Evolutionary conservation across 37 sponge, comb jelly and placozoan species (phyloP).

Genomic region (Hexactinellida sp.): DNA sequence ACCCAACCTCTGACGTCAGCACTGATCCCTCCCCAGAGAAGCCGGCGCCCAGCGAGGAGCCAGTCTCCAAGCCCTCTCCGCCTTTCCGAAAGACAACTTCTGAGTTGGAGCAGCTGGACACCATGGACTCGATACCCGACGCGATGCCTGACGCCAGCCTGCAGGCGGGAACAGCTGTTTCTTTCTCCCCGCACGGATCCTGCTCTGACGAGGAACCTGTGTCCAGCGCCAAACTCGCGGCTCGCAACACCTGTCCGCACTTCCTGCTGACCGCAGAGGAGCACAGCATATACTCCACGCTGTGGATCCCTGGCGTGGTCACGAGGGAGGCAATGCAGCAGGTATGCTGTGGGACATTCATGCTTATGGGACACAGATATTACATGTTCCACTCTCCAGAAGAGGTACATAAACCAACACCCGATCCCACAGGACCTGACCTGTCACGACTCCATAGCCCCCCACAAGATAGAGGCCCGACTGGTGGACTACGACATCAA

Average conservation of each 20-base stretch:
- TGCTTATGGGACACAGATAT: not conserved
- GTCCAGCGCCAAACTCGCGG: not conserved
- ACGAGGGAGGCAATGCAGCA: conserved; percentile 8
- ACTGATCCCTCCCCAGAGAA: not conserved
- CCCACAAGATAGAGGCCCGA: not conserved
- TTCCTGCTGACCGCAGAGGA: not conserved
- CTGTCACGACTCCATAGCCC: not conserved
- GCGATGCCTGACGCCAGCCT: not conserved
- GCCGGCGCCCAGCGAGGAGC: not conserved
- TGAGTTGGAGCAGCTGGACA: not conserved
- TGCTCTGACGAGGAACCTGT: not conserved
- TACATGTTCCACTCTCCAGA: no score
- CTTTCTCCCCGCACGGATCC: not conserved
- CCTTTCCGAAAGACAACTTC: not conserved
- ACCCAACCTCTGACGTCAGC: not conserved
- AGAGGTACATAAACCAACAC: not conserved
- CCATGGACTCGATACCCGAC: not conserved
- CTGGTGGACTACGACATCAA: not conserved
- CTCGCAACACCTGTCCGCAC: not conserved
- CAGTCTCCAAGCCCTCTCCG: not conserved
- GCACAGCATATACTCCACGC: not conserved
- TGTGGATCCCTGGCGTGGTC: not conserved
- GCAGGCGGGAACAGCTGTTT: not conserved
- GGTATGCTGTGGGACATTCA: not conserved
- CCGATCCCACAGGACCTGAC: conserved; percentile 2